Percentiles rank a stretch among this genome's conserved stretches.
Conservation (phyloP, 2,113 vertebrate species). For the Nanorana parkeri region DNA sequence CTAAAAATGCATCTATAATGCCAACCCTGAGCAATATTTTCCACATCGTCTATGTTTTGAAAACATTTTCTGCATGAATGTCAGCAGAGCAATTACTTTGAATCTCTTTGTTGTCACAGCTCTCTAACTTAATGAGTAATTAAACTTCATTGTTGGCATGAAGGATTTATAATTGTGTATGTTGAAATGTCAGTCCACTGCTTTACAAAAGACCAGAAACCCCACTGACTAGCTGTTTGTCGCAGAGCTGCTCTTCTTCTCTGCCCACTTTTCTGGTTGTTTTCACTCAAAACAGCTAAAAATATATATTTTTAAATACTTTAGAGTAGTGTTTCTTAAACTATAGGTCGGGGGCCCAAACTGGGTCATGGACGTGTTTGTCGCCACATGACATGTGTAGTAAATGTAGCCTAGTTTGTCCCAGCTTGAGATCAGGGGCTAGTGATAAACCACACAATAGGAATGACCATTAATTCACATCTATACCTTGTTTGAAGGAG, state of each 20-base stretch:
- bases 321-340: no score
- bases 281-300: background rate
- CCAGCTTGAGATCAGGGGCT: no score
- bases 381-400: no score
- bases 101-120: conserved; percentile 44
- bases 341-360: no score
- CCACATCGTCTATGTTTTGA: conserved; percentile 40
- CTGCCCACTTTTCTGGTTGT: background rate
- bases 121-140: conserved; percentile 46
- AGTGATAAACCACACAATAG: no score
- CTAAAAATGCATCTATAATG: conserved; percentile 22
- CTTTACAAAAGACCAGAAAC: conserved; percentile 8
- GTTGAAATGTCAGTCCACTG: conserved; percentile 30
- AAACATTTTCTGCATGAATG: conserved; percentile 51
- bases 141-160: conserved; percentile 48
- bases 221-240: conserved; percentile 12
- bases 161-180: conserved; percentile 38
- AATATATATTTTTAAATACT: no score
- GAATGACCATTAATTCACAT: no score
- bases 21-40: conserved; percentile 34
- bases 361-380: no score
- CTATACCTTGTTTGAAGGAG: no score
- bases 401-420: no score
- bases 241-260: background rate
- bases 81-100: conserved; percentile 40